Evolutionary conservation across 2,888 invertebrate genomes (phyloP).

Genomic region (Chesias legatella): DNA sequence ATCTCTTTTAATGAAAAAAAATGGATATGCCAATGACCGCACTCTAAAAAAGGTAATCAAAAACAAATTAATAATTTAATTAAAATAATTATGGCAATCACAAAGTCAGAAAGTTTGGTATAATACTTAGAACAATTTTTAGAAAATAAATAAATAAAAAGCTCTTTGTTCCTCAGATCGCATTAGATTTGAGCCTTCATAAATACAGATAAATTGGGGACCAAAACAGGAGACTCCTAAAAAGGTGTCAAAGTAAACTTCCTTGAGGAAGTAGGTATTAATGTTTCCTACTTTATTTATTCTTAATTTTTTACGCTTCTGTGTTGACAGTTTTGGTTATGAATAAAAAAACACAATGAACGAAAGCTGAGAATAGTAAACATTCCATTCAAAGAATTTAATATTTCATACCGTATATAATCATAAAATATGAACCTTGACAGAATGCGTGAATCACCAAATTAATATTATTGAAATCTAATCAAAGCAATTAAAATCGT

Average conservation of each 20-base stretch:
- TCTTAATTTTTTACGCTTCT: constrained; percentile 63
- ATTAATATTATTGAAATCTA: constrained; percentile 80
- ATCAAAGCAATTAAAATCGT: constrained; percentile 75
- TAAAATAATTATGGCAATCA: neutral
- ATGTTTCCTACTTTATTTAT: constrained; percentile 52
- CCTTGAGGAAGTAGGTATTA: constrained; percentile 50
- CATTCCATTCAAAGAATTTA: constrained; percentile 61
- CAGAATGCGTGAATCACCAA: constrained; percentile 69
- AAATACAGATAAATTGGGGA: constrained; percentile 33
- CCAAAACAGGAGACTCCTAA: constrained; percentile 29
- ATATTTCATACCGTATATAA: constrained; percentile 66
- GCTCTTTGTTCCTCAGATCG: constrained; percentile 21
- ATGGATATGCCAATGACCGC: too few species aligned
- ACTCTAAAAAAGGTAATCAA: too few species aligned
- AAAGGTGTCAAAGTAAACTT: constrained; percentile 56
- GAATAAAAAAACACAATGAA: constrained; percentile 60
- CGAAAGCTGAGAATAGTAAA: constrained; percentile 69
- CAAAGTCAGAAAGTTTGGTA: neutral
- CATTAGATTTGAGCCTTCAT: constrained; percentile 24
- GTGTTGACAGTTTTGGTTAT: constrained; percentile 68
- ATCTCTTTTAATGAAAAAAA: too few species aligned
- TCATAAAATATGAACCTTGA: constrained; percentile 73
- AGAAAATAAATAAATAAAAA: constrained; percentile 27
- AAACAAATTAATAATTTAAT: neutral
- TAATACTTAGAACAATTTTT: too few species aligned